Evolutionary conservation across 2,113 vertebrate genomes (phyloP).

Genomic region (Alosa alosa): DNA sequence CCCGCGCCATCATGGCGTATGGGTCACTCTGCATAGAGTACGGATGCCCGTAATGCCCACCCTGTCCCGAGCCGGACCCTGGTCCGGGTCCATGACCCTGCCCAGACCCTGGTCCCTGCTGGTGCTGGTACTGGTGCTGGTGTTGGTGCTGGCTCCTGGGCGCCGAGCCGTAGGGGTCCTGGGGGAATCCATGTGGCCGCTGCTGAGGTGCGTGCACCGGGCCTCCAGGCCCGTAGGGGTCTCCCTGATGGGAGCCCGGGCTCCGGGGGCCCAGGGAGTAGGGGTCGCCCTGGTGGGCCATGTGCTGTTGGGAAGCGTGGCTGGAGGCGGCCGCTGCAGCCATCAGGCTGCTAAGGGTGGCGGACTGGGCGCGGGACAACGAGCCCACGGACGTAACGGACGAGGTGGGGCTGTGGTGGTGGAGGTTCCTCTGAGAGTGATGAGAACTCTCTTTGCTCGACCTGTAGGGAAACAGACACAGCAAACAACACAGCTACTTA

Average conservation of each 20-base stretch:
- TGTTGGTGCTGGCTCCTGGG: conserved; percentile 78
- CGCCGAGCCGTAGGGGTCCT: conserved; percentile 77
- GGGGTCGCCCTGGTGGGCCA: conserved; percentile 64
- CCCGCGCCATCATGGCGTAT: conserved; percentile 85
- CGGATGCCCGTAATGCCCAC: conserved; percentile 50
- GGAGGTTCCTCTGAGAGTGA: conserved; percentile 75
- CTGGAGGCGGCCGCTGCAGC: conserved; percentile 70
- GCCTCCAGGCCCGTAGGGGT: conserved; percentile 65
- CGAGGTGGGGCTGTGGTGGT: conserved; percentile 94
- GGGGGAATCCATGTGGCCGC: conserved; percentile 73
- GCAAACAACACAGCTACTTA: not conserved
- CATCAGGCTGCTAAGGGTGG: conserved; percentile 79
- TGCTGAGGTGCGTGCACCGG: conserved; percentile 58
- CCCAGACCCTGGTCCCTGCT: conserved; percentile 52
- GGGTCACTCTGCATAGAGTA: conserved; percentile 80
- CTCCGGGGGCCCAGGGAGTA: conserved; percentile 64
- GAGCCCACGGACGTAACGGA: conserved; percentile 91
- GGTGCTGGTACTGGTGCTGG: conserved; percentile 49
- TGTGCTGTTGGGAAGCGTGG: conserved; percentile 62
- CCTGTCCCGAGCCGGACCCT: not conserved
- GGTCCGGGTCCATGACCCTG: not conserved
- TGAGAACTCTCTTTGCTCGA: conserved; percentile 82
- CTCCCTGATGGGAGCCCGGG: conserved; percentile 69
- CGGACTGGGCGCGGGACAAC: conserved; percentile 86
- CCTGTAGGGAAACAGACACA: conserved; percentile 66